Evolutionary conservation across 1,140 invertebrate species (phyloP).

Genomic region (Lordiphosa clarofinis): DNA sequence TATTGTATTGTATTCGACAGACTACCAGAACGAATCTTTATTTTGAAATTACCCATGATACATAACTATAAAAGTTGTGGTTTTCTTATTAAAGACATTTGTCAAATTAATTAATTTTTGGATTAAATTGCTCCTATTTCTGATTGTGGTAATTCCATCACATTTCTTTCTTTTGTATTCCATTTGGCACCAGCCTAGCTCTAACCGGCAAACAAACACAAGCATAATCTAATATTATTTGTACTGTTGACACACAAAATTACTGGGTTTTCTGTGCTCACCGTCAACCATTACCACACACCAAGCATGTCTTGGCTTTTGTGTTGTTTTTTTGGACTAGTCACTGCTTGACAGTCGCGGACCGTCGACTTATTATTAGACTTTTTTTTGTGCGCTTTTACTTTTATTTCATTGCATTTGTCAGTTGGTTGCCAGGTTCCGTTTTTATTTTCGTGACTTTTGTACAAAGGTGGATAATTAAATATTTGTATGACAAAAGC

Average conservation of each 20-base stretch:
- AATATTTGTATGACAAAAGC: conserved; percentile 49
- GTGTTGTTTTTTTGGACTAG: too few relatives aligned
- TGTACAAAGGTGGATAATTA: conserved; percentile 25
- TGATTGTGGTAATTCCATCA: too few relatives aligned
- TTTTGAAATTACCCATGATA: too few relatives aligned
- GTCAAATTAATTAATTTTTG: too few relatives aligned
- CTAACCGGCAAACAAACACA: not conserved
- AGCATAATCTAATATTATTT: conserved; percentile 23
- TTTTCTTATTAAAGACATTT: too few relatives aligned
- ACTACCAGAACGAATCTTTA: too few relatives aligned
- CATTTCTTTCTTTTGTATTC: too few relatives aligned
- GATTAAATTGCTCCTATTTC: not conserved
- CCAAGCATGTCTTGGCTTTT: too few relatives aligned
- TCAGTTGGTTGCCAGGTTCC: conserved; percentile 22
- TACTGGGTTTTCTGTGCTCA: conserved; percentile 7
- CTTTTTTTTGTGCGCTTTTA: conserved; percentile 14
- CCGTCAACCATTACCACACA: conserved; percentile 13
- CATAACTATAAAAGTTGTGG: too few relatives aligned
- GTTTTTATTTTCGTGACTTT: conserved; percentile 39
- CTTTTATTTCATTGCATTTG: conserved; percentile 32
- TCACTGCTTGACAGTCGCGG: conserved; percentile 9
- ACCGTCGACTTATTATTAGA: conserved; percentile 8
- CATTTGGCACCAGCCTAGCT: not conserved
- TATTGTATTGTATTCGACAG: too few relatives aligned
- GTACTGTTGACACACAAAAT: conserved; percentile 29